These are phyloP conservation scores for Drosophila longiperda DNA, from an alignment of 2,888 invertebrate genomes.

Conservation along the genomic window DNA sequence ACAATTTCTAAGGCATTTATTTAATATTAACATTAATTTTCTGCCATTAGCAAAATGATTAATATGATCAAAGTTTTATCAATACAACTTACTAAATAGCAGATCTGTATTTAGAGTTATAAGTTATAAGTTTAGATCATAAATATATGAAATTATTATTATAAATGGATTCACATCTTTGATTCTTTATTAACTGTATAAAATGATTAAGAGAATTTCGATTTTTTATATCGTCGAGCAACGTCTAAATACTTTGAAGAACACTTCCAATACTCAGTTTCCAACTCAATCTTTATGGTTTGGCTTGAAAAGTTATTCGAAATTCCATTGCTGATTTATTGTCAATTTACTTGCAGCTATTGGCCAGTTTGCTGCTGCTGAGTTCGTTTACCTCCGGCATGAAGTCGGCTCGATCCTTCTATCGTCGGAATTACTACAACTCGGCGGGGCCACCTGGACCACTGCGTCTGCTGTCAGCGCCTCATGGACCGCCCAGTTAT, in stretches of 20 bases:
- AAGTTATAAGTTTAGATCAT: neutral
- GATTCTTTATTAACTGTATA: neutral
- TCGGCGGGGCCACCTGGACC: conserved; percentile 68
- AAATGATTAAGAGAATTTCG: neutral
- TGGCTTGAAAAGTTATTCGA: neutral
- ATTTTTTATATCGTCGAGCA: neutral
- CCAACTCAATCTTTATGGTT: no score
- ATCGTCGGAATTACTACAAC: conserved; percentile 70
- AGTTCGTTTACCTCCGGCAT: conserved; percentile 38
- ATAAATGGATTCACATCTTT: neutral
- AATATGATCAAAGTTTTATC: no score
- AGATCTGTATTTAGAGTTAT: neutral
- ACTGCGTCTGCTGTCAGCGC: conserved; percentile 41
- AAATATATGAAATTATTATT: neutral
- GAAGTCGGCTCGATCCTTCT: conserved; percentile 57
- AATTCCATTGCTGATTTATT: neutral
- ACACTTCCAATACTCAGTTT: neutral
- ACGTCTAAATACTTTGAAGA: neutral
- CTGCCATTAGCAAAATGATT: no score
- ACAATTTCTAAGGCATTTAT: neutral
- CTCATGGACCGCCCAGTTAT: conserved; percentile 57
- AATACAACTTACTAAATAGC: neutral
- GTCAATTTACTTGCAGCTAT: conserved; percentile 48
- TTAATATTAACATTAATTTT: no score
- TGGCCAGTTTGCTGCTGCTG: conserved; percentile 57